Base-by-base conservation (phyloP, 2,888 invertebrate species). In the Eueremaeus valkanovi region DNA sequence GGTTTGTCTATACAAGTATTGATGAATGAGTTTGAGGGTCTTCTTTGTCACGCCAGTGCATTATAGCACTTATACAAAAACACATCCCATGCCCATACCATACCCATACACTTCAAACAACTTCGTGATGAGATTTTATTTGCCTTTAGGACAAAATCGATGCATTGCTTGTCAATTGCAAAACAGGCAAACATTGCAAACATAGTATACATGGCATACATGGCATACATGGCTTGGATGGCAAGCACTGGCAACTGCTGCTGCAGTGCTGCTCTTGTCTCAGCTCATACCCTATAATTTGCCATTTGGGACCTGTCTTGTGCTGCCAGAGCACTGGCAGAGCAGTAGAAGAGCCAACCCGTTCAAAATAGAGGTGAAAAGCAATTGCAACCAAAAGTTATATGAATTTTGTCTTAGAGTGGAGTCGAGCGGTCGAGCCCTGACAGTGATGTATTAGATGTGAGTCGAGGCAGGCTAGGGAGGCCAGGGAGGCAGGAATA, bases 21-120 rank as follows among this genome's bases (percentile, higher is more conserved):
- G 61, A 61, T 61, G 61, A 61, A 61, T 61, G 61, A 61, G 61
- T 61, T 61, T n/a, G 61, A 61, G 61, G 61, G 61, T 61, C 61
- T 61, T 61, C 31, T 61, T 61, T 61, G 61, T 61, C 61, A 61
- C 61, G 61, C 31, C 61, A 61, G 31, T 61, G 61, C 61, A 61
- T 61, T 61, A 61, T 61, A 61, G 61, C 61, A 61, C 27, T 18
- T 13, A 11, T 61, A 61, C 24, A 21, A 31, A 55, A 61, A 61
- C 61, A 31, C 61, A 61, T 51, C n/a, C 51, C 51, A 51, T 21
- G n/a, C 51, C 51, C n/a, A 16, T 51, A 21, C 51, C 51, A 51
- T 51, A 51, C 51, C 51, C n/a, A n/a, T n/a, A 51, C 8, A 61
- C 61, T 31, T 31, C 61, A 61, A 29, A 61, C 61, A 61, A n/a